Base-by-base conservation (phyloP, 1,140 invertebrate species). In the Drosophila carrolli region DNA sequence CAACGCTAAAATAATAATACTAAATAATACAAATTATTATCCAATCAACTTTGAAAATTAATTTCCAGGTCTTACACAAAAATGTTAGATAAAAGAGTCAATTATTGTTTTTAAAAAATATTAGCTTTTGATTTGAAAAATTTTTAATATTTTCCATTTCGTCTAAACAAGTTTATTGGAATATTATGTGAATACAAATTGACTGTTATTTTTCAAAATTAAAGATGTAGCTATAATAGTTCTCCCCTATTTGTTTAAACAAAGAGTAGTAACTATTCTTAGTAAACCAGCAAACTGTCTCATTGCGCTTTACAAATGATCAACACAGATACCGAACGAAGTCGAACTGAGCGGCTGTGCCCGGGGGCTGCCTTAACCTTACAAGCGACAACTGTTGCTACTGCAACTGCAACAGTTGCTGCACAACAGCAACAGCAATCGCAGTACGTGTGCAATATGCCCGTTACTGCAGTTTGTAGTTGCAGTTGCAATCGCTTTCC, bases 291-390 rank as follows among this genome's bases (percentile, higher is more conserved):
- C 67, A 82, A 84, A 89, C 80, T 89, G 80, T 89, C 74, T 74
- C 74, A 85, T 72, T 78, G 66, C 58, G 61, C 76, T 60, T 83
- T 74, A 89, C 84, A 89, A 89, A 89, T 89, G 84, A 89, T 89
- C 80, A 89, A 89, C 84, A 89, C 65, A 89, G 84, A 89, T 89
- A 89, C 79, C 53, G 35, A 65, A 74, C 56, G 55, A 78, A 70
- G 23, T 10, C 46, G 6, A n/a, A 48, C 29, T 48, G 29, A 23
- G 53, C 37, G 27, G 19, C 54, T 40, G n/a, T 51, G 77, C 74
- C 62, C 55, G 65, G 61, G 50, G 70, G 59, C 58, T 51, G 72
- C 56, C 65, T 71, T 58, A 71, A 50, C 68, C 68, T 71, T 71
- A 71, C 68, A 71, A 51, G 55, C 73, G 76, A 60, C 73, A 60